These are phyloP conservation scores for Drosophila mimetica DNA, from an alignment of 2,888 invertebrate species.

Conservation along the genomic window DNA sequence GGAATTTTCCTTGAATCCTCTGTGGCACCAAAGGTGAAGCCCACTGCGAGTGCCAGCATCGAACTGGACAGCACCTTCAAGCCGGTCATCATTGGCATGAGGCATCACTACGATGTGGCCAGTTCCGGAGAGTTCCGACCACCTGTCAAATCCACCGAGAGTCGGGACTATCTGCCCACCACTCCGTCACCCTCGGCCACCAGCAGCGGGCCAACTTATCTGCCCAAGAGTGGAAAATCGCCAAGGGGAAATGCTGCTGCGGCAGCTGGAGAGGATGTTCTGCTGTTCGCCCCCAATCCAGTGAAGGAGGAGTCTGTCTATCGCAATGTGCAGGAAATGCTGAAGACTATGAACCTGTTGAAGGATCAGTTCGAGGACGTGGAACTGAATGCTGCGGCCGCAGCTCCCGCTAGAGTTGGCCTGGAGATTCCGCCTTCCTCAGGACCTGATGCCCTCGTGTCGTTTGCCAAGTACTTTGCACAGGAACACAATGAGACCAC, in stretches of 20 bases:
- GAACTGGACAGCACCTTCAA: conserved; percentile 65
- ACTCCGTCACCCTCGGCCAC: conserved; percentile 64
- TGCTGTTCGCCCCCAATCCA: conserved; percentile 77
- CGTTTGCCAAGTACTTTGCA: conserved; percentile 92
- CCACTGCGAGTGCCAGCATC: conserved; percentile 55
- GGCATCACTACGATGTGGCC: conserved; percentile 71
- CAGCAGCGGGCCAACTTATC: conserved; percentile 81
- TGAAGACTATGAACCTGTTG: conserved; percentile 88
- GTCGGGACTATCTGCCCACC: conserved; percentile 63
- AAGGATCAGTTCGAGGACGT: conserved; percentile 85
- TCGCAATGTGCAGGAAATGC: conserved; percentile 89
- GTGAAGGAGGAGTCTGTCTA: conserved; percentile 84
- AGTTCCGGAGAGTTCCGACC: conserved; percentile 61
- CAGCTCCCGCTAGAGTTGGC: conserved; percentile 86
- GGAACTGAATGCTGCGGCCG: conserved; percentile 84
- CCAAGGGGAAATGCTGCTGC: conserved; percentile 57
- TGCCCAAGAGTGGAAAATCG: conserved; percentile 68
- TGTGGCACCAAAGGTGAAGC: conserved; percentile 51
- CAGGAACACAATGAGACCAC: conserved; percentile 82
- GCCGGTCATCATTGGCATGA: conserved; percentile 77
- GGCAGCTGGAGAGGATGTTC: conserved; percentile 64
- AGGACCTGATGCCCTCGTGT: conserved; percentile 91
- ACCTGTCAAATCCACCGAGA: conserved; percentile 47
- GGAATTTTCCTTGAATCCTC: conserved; percentile 65
- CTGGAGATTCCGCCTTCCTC: conserved; percentile 90